Evolutionary conservation across 2,888 invertebrate species (phyloP).

Genomic region (Spialia ferax): DNA sequence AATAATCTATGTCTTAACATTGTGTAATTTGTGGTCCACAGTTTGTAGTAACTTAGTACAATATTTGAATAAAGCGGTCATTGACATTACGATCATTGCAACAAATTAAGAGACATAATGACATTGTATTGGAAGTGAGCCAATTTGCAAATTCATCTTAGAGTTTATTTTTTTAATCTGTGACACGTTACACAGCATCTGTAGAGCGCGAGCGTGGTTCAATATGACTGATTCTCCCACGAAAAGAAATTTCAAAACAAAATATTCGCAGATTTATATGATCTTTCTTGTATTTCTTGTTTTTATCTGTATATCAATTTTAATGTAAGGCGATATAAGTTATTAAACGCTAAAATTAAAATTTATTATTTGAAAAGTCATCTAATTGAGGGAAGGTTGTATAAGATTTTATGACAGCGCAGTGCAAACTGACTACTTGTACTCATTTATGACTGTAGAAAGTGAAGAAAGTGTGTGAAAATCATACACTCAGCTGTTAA

Average conservation of each 20-base stretch:
- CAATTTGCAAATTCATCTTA: constrained; percentile 11
- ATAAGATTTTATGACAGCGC: constrained; percentile 4
- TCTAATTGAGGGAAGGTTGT: too few relatives aligned
- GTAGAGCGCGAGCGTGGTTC: background rate
- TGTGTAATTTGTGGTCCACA: too few relatives aligned
- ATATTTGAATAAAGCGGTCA: constrained; percentile 33
- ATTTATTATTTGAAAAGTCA: background rate
- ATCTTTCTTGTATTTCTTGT: too few relatives aligned
- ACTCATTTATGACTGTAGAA: constrained; percentile 42
- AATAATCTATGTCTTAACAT: too few relatives aligned
- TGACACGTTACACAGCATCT: background rate
- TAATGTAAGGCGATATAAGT: background rate
- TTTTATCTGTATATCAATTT: too few relatives aligned
- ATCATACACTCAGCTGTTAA: constrained; percentile 13
- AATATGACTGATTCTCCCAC: background rate
- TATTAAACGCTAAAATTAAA: too few relatives aligned
- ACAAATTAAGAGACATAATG: constrained; percentile 11
- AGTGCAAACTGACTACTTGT: constrained; percentile 38
- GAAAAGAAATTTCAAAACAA: background rate
- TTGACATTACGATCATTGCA: constrained; percentile 28
- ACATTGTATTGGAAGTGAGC: constrained; percentile 27
- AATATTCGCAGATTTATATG: too few relatives aligned
- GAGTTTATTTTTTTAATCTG: background rate
- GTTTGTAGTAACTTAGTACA: background rate
- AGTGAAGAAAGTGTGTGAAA: constrained; percentile 50